These are phyloP conservation scores for Anas flavirostris DNA, from an alignment of 2,797 vertebrate species.

Conservation along the genomic window DNA sequence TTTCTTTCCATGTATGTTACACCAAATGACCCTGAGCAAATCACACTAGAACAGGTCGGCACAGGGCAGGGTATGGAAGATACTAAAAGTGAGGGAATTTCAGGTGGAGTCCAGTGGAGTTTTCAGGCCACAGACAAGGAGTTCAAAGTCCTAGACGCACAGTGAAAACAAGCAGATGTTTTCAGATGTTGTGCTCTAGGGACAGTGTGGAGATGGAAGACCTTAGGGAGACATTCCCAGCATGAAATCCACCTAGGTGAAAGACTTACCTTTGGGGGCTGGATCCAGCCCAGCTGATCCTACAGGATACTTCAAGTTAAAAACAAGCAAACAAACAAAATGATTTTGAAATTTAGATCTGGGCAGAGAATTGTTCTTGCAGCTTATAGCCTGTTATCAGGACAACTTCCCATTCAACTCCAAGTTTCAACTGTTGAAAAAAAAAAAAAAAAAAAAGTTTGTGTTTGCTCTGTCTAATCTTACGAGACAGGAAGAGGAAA, in stretches of 20 bases:
- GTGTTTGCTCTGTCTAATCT: neutral
- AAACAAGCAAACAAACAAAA: neutral
- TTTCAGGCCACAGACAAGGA: neutral
- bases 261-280: neutral
- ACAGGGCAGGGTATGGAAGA: neutral
- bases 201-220: neutral
- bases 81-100: neutral
- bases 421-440: neutral
- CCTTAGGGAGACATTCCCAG: neutral
- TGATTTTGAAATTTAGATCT: neutral
- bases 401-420: neutral
- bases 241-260: neutral
- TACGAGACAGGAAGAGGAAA: neutral
- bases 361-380: neutral
- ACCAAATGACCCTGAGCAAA: neutral
- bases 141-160: neutral
- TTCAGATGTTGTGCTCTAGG: neutral
- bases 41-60: neutral
- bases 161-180: neutral
- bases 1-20: neutral
- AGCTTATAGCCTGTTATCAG: rapidly evolving
- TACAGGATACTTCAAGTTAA: neutral
- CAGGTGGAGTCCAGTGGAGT: neutral
- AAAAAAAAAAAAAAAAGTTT: neutral
- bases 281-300: neutral